Base-by-base conservation (phyloP, 2,113 vertebrate species). In the Muscicapa adusta region DNA sequence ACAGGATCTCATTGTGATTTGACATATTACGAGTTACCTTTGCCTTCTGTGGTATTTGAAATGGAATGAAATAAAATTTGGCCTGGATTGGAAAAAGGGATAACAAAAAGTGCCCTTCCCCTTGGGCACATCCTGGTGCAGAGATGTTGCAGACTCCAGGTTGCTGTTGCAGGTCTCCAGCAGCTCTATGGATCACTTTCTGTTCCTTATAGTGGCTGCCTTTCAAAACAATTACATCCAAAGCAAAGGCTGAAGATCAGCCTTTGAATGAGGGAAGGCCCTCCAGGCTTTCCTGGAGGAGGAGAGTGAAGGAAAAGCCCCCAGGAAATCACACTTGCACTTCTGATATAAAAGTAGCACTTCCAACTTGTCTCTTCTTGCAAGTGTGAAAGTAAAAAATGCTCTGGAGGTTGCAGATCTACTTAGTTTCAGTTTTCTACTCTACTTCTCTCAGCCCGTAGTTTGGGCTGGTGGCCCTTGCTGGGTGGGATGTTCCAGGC, bases 1-100 rank as follows among this genome's bases (percentile, higher is more conserved):
- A 36, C 0, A 0, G 18, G 14, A 38, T 75, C 85, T 85, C 29
- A 26, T 71, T 34, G 12, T 4, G 0, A 9, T 40, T 1, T 1
- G 23, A 33, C 42, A 72, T 26, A 12, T 42, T 36, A 29, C 25
- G 8, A 2, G 0, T 87, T 74, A 47, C 12, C 3, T 93, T 78
- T 87, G 45, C 28, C 8, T 48, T 85, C 10, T 45, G 45, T 63
- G 18, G 40, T 67, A 25, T 74, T 91, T 78, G 63, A 85, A 91
- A 85, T 5, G 0, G 63, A 87, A 62, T 6, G 0, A 53, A 79
- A 63, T 40, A 36, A 61, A 68, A 51, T 40, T 23, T 26, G 34
- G 34, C 25, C 25, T 19, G 18, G 58, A 26, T 3, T 68, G 34
- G 54, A 23, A 78, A 79, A 75, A 57, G 8, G 18, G 9, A 33